phyloP scores from a whole-genome alignment of 2,888 invertebrate species.

The Cheilosia vernalis region DNA sequence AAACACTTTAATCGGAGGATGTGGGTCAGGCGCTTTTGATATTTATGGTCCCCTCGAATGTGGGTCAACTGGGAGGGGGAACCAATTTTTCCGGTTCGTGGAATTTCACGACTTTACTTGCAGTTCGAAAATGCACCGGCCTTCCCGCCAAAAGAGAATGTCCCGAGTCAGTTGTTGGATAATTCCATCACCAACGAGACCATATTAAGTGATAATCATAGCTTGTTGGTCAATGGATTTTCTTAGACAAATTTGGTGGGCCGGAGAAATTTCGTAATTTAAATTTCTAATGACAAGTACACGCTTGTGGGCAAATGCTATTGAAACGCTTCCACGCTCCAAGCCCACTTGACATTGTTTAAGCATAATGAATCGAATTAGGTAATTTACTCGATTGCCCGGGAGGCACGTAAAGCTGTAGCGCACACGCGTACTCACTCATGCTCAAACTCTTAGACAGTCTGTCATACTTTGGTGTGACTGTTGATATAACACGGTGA shows the following conservation, averaged over 20 bases:
- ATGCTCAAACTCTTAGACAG: no score
- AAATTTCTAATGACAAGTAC: constrained; percentile 32
- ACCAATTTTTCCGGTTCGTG: constrained; percentile 42
- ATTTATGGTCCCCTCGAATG: constrained; percentile 29
- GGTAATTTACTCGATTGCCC: constrained; percentile 29
- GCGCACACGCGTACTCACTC: no score
- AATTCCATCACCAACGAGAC: constrained; percentile 16
- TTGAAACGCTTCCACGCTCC: constrained; percentile 30
- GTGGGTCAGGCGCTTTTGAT: constrained; percentile 47
- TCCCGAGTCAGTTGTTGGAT: neutral
- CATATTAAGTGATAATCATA: constrained; percentile 25
- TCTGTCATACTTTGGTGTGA: constrained; percentile 16
- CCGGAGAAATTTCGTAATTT: constrained; percentile 32
- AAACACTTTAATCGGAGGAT: constrained; percentile 12
- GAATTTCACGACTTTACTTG: neutral
- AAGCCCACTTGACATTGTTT: constrained; percentile 51
- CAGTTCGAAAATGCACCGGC: constrained; percentile 25
- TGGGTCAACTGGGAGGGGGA: constrained; percentile 40
- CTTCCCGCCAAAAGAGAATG: constrained; percentile 38
- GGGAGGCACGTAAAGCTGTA: constrained; percentile 11
- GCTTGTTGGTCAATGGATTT: constrained; percentile 2
- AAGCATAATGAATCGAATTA: constrained; percentile 27
- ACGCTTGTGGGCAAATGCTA: constrained; percentile 2
- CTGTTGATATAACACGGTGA: constrained; percentile 12
- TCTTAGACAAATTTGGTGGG: neutral